Percentiles rank a stretch among this genome's conserved stretches.
Conservation (phyloP, 2,797 vertebrate species). For the Hoplostethus atlanticus region DNA sequence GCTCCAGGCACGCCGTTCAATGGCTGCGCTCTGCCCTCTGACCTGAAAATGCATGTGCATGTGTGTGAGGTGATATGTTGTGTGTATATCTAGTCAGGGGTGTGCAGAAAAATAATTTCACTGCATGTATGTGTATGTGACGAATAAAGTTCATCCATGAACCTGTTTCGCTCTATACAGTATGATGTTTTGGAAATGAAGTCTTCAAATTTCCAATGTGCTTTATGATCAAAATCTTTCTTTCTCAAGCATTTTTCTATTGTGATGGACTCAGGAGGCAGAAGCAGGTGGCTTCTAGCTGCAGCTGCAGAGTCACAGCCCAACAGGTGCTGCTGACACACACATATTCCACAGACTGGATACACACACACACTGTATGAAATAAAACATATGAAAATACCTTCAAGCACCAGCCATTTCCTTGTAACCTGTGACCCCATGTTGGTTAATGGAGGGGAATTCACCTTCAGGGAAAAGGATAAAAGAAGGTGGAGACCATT, state of each 20-base stretch:
- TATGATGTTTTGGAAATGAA: background rate
- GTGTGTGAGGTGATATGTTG: no score
- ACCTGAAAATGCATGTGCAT: no score
- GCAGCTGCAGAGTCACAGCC: constrained; percentile 10
- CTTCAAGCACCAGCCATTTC: background rate
- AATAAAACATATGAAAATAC: background rate
- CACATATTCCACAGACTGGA: background rate
- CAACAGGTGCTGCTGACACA: constrained; percentile 1
- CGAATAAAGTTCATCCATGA: no score
- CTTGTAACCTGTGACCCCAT: background rate
- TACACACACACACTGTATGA: background rate
- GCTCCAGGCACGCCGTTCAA: no score
- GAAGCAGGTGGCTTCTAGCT: background rate
- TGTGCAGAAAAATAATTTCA: no score
- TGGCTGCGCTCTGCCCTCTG: no score
- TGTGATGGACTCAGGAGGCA: background rate
- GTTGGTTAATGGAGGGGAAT: background rate
- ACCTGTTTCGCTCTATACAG: no score
- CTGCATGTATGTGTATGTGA: no score
- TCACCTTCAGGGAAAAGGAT: background rate
- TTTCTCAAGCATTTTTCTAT: background rate
- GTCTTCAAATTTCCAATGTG: background rate
- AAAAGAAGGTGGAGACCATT: no score
- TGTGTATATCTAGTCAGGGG: no score
- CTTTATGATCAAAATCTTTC: no score